Conservation (phyloP, 1,140 invertebrate species). For the Temnothorax nylanderi region DNA sequence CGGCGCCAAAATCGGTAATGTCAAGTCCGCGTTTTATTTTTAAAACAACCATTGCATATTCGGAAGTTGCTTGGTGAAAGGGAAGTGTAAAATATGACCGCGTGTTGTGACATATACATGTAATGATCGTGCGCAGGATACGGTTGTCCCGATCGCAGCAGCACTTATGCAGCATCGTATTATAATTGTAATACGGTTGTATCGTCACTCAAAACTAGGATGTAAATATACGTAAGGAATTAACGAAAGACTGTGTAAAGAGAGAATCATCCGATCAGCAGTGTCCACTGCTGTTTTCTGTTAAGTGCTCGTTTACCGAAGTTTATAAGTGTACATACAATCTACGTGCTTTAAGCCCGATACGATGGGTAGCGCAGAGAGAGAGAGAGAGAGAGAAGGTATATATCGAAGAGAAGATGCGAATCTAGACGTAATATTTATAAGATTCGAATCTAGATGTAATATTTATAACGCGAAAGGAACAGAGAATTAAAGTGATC, state of each 20-base stretch:
- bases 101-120: background rate
- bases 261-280: background rate
- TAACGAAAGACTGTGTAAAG: background rate
- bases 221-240: conserved; percentile 43
- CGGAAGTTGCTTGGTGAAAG: background rate
- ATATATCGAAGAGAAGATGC: background rate
- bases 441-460: conserved; percentile 36
- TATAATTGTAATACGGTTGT: background rate
- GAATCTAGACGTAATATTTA: conserved; percentile 48
- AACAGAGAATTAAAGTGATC: conserved; percentile 34
- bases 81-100: conserved; percentile 19
- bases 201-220: background rate
- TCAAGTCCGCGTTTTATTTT: background rate
- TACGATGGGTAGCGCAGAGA: no score
- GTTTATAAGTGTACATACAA: conserved; percentile 5
- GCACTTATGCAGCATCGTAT: background rate
- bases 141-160: background rate
- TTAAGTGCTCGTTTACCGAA: conserved; percentile 9
- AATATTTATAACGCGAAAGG: conserved; percentile 44
- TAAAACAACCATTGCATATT: background rate
- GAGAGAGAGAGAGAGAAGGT: background rate
- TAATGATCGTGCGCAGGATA: background rate
- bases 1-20: background rate
- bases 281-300: background rate
- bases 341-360: conserved; percentile 5